phyloP scores from a whole-genome alignment of 2,113 vertebrate genomes.

The Oceanites oceanicus region DNA sequence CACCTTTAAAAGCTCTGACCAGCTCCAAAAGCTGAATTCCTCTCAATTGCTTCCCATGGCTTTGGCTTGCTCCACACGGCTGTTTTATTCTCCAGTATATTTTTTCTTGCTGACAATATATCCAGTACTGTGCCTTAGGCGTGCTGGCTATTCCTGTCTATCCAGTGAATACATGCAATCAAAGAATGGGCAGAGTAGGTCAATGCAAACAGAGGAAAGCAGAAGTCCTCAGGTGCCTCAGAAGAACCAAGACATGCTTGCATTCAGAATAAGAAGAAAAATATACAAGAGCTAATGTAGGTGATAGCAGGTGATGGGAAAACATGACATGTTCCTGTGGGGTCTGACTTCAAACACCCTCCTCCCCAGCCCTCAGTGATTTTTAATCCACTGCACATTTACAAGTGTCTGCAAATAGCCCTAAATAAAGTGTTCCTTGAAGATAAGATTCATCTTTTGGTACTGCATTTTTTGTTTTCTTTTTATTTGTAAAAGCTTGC shows the following conservation, averaged over 20 bases:
- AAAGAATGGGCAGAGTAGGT: neutral
- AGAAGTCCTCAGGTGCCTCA: neutral
- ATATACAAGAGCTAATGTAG: neutral
- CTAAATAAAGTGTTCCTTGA: neutral
- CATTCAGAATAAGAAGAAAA: neutral
- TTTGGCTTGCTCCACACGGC: neutral
- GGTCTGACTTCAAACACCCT: neutral
- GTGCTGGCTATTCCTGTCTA: neutral
- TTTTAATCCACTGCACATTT: neutral
- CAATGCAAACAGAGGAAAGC: neutral
- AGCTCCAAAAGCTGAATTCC: neutral
- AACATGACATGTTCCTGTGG: neutral
- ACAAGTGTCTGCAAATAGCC: neutral
- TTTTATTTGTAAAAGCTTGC: neutral
- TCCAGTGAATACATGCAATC: neutral
- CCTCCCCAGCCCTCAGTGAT: neutral
- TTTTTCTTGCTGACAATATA: neutral
- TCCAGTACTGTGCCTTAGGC: neutral
- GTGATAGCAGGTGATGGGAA: neutral
- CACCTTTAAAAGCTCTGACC: neutral
- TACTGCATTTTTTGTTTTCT: neutral
- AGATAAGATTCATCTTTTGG: neutral
- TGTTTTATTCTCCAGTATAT: neutral
- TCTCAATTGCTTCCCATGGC: neutral
- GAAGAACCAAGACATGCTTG: neutral